Conservation (phyloP, 2,797 vertebrate genomes). For the Hydrolagus colliei region DNA sequence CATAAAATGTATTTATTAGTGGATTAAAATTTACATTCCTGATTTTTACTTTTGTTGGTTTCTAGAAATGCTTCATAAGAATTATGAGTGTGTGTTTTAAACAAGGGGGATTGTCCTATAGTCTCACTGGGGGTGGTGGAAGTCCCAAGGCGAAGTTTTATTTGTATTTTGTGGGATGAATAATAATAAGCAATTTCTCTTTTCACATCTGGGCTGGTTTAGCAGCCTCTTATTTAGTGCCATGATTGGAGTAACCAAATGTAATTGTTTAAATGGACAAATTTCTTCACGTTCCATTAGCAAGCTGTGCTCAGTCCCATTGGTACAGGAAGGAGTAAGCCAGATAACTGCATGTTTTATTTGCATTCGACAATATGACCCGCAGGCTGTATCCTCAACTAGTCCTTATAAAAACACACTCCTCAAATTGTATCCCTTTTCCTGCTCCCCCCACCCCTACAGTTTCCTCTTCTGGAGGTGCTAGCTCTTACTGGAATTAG, state of each 20-base stretch:
- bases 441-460: no score
- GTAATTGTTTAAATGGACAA: background rate
- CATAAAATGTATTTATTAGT: no score
- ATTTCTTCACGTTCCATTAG: background rate
- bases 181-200: background rate
- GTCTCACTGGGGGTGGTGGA: background rate
- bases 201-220: background rate
- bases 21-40: no score
- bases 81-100: background rate
- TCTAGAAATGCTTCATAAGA: background rate
- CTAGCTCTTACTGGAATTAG: no score
- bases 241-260: background rate
- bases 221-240: background rate
- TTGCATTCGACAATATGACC: background rate
- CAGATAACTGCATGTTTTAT: background rate
- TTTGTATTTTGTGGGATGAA: background rate
- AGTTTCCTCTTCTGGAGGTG: no score
- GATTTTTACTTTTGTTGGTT: background rate
- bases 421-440: no score
- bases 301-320: no score
- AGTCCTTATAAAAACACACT: no score
- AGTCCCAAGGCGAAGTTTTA: background rate
- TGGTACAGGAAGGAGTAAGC: no score
- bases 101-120: background rate
- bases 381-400: no score